A percentile compares a stretch with the other conserved stretches of the same genome.
These are phyloP conservation scores for Chrysocyon brachyurus DNA, from an alignment of 2,797 vertebrate genomes.

Conservation along the genomic window DNA sequence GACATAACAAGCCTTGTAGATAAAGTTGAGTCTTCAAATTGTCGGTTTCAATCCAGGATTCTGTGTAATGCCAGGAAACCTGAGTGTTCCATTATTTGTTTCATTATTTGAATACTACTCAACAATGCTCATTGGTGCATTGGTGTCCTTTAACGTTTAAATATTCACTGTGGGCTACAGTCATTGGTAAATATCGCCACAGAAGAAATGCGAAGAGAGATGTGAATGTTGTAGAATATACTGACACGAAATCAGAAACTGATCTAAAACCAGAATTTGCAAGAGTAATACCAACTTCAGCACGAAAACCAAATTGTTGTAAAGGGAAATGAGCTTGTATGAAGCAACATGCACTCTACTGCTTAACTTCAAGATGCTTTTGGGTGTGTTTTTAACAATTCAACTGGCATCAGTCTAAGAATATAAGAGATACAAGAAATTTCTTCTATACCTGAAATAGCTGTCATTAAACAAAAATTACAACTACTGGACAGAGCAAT, in stretches of 20 bases:
- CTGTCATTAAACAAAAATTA: not conserved
- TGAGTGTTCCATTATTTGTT: not conserved
- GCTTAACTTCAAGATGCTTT: not conserved
- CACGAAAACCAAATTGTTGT: not conserved
- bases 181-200: not conserved
- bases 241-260: slow-evolving; percentile 32
- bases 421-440: not conserved
- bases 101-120: not conserved
- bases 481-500: not conserved
- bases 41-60: not conserved
- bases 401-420: not conserved
- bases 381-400: slow-evolving; percentile 24
- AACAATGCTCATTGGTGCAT: not conserved
- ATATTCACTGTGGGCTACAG: not conserved
- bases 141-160: not conserved
- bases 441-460: not conserved
- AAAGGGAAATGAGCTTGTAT: not conserved
- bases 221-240: not conserved
- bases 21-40: not conserved
- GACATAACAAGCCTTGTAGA: not conserved
- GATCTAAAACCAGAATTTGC: slow-evolving; percentile 16
- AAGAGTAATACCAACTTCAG: not conserved
- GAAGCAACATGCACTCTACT: not conserved
- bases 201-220: slow-evolving; percentile 36
- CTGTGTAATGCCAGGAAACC: not conserved